Evolutionary conservation across 2,113 vertebrate species (phyloP), one percentile per base, ranked within the genome.

Genomic region (Microcebus tavaratra): DNA sequence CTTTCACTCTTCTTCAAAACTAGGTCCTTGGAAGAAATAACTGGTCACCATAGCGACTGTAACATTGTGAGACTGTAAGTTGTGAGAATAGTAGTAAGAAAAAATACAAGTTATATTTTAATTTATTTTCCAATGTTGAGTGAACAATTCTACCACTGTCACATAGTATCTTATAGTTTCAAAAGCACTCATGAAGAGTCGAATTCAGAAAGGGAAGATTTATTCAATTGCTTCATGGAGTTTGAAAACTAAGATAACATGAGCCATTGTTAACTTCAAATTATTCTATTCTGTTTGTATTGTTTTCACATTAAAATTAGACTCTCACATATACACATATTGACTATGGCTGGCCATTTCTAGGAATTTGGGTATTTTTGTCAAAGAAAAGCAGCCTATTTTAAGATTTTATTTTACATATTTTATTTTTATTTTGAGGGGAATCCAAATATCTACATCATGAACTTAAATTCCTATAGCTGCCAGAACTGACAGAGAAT

Each of bases 361-460:
- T 97, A 98, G 92, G 78, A 98, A 89, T 94, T 95, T 96, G 97
- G 97, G 86, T 98, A 98, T 98, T 98, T 96, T 96, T 97, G 93
- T 96, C 78, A 91, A 96, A 97, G 96, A 94, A 96, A 98, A 82
- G 94, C 91, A 95, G 98, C 97, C 94, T 98, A 98, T 98, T 97
- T 98, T 95, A 97, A 98, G 97, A 98, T 98, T 98, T 98, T 97
- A 98, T 98, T 98, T 99, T 98, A 98, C 98, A 98, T 98, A 98
- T 98, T 98, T 98, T 98, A 98, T 98, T 98, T 96, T 97, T 97
- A 97, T 98, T 97, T 97, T 97, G 93, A 98, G 93, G 98, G 84
- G 57, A 94, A 98, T 97, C 97, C 96, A 98, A 98, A 96, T 98
- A 98, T 96, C 97, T 97, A 97, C 97, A 97, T 97, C 70, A 97